These are phyloP conservation scores for Blastobasis adustella DNA, from an alignment of 2,888 invertebrate species.

Conservation along the genomic window DNA sequence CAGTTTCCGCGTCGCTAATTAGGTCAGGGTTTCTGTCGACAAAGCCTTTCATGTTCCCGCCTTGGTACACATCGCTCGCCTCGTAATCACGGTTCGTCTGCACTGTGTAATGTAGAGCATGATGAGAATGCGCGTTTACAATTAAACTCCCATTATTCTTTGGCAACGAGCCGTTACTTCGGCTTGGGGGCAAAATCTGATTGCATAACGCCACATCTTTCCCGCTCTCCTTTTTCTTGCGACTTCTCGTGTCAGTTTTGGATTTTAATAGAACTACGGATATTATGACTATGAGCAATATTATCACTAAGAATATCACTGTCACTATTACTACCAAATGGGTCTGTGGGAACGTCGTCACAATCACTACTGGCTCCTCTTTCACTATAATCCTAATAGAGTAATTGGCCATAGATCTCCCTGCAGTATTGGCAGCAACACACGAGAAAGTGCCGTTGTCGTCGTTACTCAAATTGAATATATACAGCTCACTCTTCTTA, in stretches of 20 bases:
- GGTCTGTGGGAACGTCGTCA: slow-evolving; percentile 80
- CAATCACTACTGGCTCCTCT: slow-evolving; percentile 81
- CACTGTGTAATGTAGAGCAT: slow-evolving; percentile 69
- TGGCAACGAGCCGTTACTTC: slow-evolving; percentile 65
- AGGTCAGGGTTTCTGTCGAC: slow-evolving; percentile 86
- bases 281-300: slow-evolving; percentile 79
- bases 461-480: slow-evolving; percentile 83
- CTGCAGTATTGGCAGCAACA: slow-evolving; percentile 89
- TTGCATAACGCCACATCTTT: slow-evolving; percentile 77
- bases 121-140: slow-evolving; percentile 74
- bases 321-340: slow-evolving; percentile 81
- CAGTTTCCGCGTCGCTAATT: slow-evolving; percentile 84
- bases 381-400: slow-evolving; percentile 85
- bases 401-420: slow-evolving; percentile 85
- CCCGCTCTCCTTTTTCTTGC: slow-evolving; percentile 74
- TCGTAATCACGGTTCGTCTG: slow-evolving; percentile 75
- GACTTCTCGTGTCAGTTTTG: slow-evolving; percentile 62
- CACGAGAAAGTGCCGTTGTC: slow-evolving; percentile 92
- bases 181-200: slow-evolving; percentile 63
- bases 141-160: slow-evolving; percentile 74
- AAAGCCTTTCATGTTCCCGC: slow-evolving; percentile 66
- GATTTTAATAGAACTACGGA: slow-evolving; percentile 77
- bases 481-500: slow-evolving; percentile 85
- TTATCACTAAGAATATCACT: slow-evolving; percentile 77
- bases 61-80: slow-evolving; percentile 63